Base-by-base conservation (phyloP, 1,140 invertebrate species). In the Ylistrum balloti region DNA sequence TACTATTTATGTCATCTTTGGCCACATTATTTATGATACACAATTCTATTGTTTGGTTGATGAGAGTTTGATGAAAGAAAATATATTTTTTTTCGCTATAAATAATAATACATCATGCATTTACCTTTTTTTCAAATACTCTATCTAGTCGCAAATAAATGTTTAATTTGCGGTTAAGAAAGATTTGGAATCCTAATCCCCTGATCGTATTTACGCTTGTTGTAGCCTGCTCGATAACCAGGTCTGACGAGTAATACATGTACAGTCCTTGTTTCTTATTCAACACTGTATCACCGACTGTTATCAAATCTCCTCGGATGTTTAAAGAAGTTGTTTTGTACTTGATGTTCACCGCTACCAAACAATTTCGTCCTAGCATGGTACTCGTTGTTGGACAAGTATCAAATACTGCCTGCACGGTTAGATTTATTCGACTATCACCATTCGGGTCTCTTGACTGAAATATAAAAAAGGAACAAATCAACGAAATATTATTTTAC, bases 81-180 rank as follows among this genome's bases (percentile, higher is more conserved):
- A n/a, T n/a, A n/a, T n/a, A n/a, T n/a, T n/a, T n/a, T n/a, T n/a
- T n/a, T n/a, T n/a, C n/a, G n/a, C n/a, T n/a, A n/a, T n/a, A n/a
- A n/a, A n/a, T n/a, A n/a, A n/a, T n/a, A n/a, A n/a, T n/a, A n/a
- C n/a, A n/a, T n/a, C n/a, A n/a, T n/a, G 41, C 88, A 48, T 48
- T 86, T 90, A 93, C 93, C 91, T 93, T 91, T 34, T 92, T 92
- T 32, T 88, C 88, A 90, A 89, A 93, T 33, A 92, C 91, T 20
- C 92, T 92, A n/a, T 89, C 48, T 2, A 92, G 85, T 17, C 88
- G 88, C 33, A 93, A 56, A 48, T 91, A 91, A 0, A 93, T 22
- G 5, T 85, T 74, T 41, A 86, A 74, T 86, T 86, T 35, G 32
- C 87, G 48, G 33, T 93, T 89, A 45, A 88, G 92, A 1, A 92